phyloP scores from a whole-genome alignment of 2,797 vertebrate species.

The Corythornis leucogaster region DNA sequence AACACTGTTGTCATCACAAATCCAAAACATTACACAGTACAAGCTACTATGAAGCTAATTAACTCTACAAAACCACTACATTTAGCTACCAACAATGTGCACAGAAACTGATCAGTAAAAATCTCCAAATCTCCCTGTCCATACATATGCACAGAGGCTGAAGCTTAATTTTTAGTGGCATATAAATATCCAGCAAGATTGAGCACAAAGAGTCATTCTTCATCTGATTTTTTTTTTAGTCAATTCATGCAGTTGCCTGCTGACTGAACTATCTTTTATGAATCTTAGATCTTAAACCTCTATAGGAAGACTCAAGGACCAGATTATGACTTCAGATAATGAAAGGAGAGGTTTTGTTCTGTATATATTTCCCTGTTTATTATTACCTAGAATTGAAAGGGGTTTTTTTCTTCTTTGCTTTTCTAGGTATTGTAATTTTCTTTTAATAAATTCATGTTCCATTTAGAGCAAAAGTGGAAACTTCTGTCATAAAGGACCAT shows the following conservation, averaged over 20 bases:
- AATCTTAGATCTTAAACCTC: not conserved
- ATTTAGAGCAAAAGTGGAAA: not conserved
- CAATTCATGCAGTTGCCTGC: not conserved
- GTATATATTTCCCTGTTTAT: not conserved
- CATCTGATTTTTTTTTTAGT: not conserved
- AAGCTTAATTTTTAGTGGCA: not conserved
- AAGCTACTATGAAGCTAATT: too few relatives aligned
- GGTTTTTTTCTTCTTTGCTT: not conserved
- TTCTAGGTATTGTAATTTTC: not conserved
- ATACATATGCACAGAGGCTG: not conserved
- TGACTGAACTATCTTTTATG: not conserved
- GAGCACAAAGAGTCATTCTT: not conserved
- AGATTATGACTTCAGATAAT: not conserved
- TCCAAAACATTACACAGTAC: too few relatives aligned
- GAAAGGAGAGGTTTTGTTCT: not conserved
- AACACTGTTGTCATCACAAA: too few relatives aligned
- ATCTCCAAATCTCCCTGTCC: not conserved
- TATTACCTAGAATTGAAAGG: not conserved
- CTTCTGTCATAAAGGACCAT: not conserved
- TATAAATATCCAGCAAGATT: not conserved
- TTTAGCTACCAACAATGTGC: not conserved
- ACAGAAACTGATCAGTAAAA: not conserved
- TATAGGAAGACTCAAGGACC: not conserved
- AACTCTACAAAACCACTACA: not conserved
- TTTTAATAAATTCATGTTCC: not conserved